Evolutionary conservation across 92 coral and sea anemone species (phyloP).

Genomic region (Zoanthus sociatus): DNA sequence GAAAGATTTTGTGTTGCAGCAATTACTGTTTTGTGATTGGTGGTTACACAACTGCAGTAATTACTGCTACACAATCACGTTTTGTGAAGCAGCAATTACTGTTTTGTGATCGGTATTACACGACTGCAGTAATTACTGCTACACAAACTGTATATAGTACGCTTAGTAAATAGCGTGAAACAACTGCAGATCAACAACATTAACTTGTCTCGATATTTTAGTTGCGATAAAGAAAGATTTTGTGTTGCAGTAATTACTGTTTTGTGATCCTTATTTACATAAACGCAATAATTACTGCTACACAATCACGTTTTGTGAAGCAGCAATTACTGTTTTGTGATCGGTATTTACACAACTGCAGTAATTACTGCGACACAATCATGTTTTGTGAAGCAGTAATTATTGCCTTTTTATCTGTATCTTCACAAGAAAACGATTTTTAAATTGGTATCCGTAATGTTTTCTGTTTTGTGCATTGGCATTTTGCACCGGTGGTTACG

Average conservation of each 20-base stretch:
- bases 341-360: neutral
- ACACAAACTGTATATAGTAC: neutral
- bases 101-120: neutral
- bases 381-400: no score
- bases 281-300: neutral
- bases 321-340: neutral
- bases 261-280: neutral
- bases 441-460: no score
- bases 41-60: neutral
- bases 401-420: neutral
- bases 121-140: neutral
- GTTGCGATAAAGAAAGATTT: neutral
- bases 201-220: no score
- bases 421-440: neutral
- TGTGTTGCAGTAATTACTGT: slow-evolving; percentile 2
- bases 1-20: slow-evolving; percentile 1
- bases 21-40: slow-evolving; percentile 2
- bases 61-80: no score
- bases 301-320: no score
- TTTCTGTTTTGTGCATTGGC: neutral
- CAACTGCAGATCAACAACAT: no score
- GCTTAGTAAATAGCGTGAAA: no score
- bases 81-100: neutral
- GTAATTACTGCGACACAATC: neutral
- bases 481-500: slow-evolving; percentile 38